Evolutionary conservation across 2,797 vertebrate species (phyloP).

Genomic region (Sternarchorhynchus goeldii): DNA sequence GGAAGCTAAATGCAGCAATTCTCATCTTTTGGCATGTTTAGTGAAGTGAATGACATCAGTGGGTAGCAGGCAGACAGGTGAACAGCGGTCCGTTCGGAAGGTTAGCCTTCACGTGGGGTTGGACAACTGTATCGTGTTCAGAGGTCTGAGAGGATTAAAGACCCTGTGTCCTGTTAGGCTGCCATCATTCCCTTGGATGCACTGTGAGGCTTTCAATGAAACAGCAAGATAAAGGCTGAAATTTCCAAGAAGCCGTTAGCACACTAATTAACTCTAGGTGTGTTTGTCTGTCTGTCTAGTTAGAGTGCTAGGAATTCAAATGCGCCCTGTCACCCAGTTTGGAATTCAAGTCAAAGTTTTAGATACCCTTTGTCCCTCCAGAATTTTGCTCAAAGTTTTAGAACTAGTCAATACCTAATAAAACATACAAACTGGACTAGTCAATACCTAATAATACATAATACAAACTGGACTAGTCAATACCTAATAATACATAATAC

Average conservation of each 20-base stretch:
- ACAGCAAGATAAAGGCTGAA: neutral
- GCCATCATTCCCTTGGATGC: neutral
- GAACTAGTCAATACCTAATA: conserved; percentile 50
- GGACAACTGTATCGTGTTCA: neutral
- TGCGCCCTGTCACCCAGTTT: neutral
- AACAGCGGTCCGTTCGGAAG: conserved; percentile 3
- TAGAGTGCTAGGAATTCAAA: neutral
- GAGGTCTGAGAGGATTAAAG: conserved; percentile 2
- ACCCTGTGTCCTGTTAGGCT: no score
- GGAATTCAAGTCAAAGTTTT: neutral
- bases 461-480: no score
- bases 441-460: conserved; percentile 19
- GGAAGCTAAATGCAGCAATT: neutral
- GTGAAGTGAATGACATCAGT: neutral
- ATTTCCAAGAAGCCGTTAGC: neutral
- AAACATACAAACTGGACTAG: neutral
- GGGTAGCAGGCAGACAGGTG: neutral
- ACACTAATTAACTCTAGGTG: conserved; percentile 7
- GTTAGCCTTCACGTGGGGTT: neutral
- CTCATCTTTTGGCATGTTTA: neutral
- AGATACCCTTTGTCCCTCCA: neutral
- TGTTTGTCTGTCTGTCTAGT: neutral
- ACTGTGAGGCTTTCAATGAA: neutral
- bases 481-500: no score
- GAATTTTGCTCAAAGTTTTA: conserved; percentile 3